Evolutionary conservation across 2,113 vertebrate genomes (phyloP), one percentile per base, ranked within the genome.

Genomic region (Labeo catla): DNA sequence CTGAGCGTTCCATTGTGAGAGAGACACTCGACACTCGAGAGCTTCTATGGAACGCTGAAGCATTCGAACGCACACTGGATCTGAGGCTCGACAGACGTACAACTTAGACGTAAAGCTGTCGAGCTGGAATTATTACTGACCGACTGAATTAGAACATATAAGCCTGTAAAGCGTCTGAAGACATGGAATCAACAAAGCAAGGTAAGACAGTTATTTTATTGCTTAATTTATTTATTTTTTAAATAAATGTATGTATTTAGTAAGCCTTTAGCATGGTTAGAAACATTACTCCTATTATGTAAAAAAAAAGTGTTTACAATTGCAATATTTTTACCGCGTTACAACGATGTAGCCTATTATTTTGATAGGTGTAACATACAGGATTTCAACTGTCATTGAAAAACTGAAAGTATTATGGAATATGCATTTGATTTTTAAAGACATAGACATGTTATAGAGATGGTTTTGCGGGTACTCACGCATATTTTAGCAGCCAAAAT

Each of bases 101-200:
- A 28, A 5, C 6, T 9, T 7, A 3, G n/a, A 5, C 76, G 3
- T 7, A 12, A 7, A 57, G 50, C 50, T 3, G 3, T 23, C 12
- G 0, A 3, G 1, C 43, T 34, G 61, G 63, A 36, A 8, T 52
- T 50, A 50, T n/a, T 36, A 7, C 43, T 8, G 23, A 2, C 39
- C n/a, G 61, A 7, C 15, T 21, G 13, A 52, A 84, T 16, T 65
- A 68, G 1, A 7, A 43, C 13, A 54, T 47, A 59, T 2, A 59
- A 72, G 28, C 28, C 28, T 28, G 28, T 28, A 28, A 28, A 39
- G 16, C 79, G 79, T 81, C 57, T 16, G 72, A 93, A 91, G 89
- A 92, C 86, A 87, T 92, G 23, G 93, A 92, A 59, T 91, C 92
- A 86, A 88, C 93, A 72, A 96, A 95, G 84, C 91, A 93, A 68